Base-by-base conservation (phyloP, 1,140 invertebrate genomes). In the Drosophila willistoni region DNA sequence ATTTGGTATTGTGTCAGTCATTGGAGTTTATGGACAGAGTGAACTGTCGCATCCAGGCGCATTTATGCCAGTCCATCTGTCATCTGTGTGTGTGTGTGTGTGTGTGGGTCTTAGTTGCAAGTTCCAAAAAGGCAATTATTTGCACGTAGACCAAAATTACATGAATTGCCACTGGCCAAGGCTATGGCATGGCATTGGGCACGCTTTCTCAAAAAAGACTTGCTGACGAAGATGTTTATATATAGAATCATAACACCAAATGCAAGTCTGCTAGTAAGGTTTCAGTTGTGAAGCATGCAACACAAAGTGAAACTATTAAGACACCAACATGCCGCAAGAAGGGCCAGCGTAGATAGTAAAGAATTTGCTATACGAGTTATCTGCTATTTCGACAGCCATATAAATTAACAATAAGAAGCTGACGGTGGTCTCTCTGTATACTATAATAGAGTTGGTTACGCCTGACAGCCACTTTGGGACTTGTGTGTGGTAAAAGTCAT, bases 231-330 rank as follows among this genome's bases (percentile, higher is more conserved):
- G 17, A 22, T 36, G 47, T 41, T 73, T 86, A 86, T 77, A 86
- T 77, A 83, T 83, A 89, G 84, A 87, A 89, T 77, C 39, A 77
- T 71, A 69, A 63, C 77, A 75, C 41, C 68, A 68, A 71, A 39
- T 77, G 76, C 73, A 73, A 64, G 65, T 59, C 67, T 62, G 57
- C 22, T 76, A 89, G 84, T 89, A 73, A 17, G 59, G n/a, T 56
- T 56, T 60, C 47, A 17, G 61, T 19, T 62, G 63, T 39, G 19
- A 33, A 77, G 54, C 71, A 56, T 70, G 75, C 83, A 77, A 77
- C 71, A 68, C 33, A 41, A 68, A 44, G 82, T 85, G 82, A 85
- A 81, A 86, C 66, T 41, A 73, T 29, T 54, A 42, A 39, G 13
- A 41, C n/a, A 54, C 29, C 29, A 29, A n/a, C 9, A 67, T 62